Percentiles rank a stretch among this genome's conserved stretches.
phyloP scores from a whole-genome alignment of 1,140 invertebrate genomes.

The Protaetia brevitarsis region DNA sequence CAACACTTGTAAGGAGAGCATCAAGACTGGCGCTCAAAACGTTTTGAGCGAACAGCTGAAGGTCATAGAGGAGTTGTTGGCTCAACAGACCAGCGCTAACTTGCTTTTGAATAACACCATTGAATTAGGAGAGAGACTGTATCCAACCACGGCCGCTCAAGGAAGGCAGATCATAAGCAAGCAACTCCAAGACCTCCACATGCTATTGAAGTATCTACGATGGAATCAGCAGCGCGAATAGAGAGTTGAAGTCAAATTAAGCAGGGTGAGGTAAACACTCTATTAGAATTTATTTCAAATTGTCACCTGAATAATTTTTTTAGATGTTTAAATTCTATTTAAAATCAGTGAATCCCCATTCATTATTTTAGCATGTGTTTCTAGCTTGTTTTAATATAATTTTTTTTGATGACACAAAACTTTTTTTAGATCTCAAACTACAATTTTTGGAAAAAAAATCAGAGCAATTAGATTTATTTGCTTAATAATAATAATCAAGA shows the following conservation, averaged over 20 bases:
- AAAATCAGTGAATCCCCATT: too few relatives aligned
- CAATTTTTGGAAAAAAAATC: too few relatives aligned
- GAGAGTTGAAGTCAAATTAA: constrained; percentile 73
- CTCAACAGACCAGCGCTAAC: constrained; percentile 73
- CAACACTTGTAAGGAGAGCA: constrained; percentile 51
- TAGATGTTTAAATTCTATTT: too few relatives aligned
- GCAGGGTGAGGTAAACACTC: constrained; percentile 50
- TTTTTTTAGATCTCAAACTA: too few relatives aligned
- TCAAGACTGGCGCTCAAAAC: constrained; percentile 56
- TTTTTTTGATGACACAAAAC: too few relatives aligned
- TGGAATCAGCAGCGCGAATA: constrained; percentile 67
- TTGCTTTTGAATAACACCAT: constrained; percentile 78
- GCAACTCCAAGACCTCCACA: constrained; percentile 78
- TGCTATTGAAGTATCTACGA: constrained; percentile 81
- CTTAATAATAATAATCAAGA: too few relatives aligned
- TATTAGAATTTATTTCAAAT: too few relatives aligned
- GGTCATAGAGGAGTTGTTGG: constrained; percentile 70
- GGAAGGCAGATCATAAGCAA: constrained; percentile 82
- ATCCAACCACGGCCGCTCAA: constrained; percentile 79
- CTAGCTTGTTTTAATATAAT: too few relatives aligned
- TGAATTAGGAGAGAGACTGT: constrained; percentile 87
- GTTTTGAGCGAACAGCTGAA: constrained; percentile 66
- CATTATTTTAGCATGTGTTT: too few relatives aligned
- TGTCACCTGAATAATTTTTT: too few relatives aligned
- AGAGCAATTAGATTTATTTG: too few relatives aligned